A percentile compares a stretch with the other conserved stretches of the same genome.
phyloP scores from a whole-genome alignment of 2,113 vertebrate species.

The Gobiocypris rarus region DNA sequence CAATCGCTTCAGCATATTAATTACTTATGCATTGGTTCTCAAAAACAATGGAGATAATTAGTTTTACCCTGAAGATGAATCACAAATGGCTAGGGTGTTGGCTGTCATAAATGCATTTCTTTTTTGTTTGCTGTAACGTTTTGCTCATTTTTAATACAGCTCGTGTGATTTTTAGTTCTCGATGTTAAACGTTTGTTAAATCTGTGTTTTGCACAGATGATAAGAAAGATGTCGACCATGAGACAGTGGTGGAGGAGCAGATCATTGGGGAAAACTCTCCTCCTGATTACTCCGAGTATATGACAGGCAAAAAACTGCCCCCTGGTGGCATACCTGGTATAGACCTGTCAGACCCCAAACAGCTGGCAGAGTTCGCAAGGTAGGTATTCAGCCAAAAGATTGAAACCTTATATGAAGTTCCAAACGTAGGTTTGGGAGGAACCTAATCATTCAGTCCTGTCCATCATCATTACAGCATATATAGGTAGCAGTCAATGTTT shows the following conservation, averaged over 20 bases:
- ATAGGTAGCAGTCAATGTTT: neutral
- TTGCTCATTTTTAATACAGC: neutral
- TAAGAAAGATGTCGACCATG: constrained; percentile 98
- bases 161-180: neutral
- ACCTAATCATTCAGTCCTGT: too few relatives aligned
- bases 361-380: constrained; percentile 98
- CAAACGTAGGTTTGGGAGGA: too few relatives aligned
- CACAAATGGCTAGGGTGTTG: neutral
- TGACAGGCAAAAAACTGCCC: constrained; percentile 98
- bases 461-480: too few relatives aligned
- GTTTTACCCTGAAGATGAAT: neutral
- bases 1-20: too few relatives aligned
- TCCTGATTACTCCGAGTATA: constrained; percentile 98
- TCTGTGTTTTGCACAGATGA: constrained; percentile 83
- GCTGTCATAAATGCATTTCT: neutral
- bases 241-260: constrained; percentile 93
- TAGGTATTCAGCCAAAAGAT: constrained; percentile 66
- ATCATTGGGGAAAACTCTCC: constrained; percentile 97
- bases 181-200: constrained; percentile 7
- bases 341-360: constrained; percentile 96
- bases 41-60: neutral
- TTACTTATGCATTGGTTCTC: neutral
- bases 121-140: neutral
- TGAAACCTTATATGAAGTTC: neutral
- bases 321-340: constrained; percentile 98